A percentile compares a stretch with the other conserved stretches of the same genome.
These are phyloP conservation scores for Temnopleurus reevesii DNA, from an alignment of 53 echinoderm and acorn worm genomes.

Conservation along the genomic window DNA sequence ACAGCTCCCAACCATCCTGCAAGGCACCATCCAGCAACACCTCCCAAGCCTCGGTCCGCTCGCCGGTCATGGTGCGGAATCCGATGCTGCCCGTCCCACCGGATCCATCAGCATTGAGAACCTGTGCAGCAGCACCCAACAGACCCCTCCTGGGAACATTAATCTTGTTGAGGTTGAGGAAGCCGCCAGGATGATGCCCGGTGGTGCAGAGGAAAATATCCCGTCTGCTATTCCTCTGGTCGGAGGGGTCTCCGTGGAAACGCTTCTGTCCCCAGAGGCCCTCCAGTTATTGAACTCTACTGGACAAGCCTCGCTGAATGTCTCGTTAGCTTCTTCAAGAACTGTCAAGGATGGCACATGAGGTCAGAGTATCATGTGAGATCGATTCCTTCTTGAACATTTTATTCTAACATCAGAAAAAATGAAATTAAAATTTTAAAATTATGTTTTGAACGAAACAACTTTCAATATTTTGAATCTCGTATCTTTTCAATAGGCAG, in stretches of 20 bases:
- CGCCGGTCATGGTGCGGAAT: not conserved
- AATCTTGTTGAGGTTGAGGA: constrained; percentile 19
- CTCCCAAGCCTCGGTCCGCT: not conserved
- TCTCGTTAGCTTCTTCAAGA: constrained; percentile 7
- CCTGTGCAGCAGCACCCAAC: constrained; percentile 20
- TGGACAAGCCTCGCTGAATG: constrained; percentile 11
- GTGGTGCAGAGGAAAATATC: not conserved
- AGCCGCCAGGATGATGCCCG: not conserved
- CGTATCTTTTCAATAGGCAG: too few relatives aligned
- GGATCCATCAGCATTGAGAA: constrained; percentile 36
- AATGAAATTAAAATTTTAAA: too few relatives aligned
- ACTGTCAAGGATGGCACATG: not conserved
- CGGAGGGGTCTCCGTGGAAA: constrained; percentile 62
- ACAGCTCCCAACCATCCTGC: constrained; percentile 34
- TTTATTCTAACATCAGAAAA: too few relatives aligned
- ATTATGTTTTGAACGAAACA: too few relatives aligned
- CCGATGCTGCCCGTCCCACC: not conserved
- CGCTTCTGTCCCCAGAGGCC: constrained; percentile 71
- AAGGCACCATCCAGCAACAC: constrained; percentile 22
- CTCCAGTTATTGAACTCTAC: constrained; percentile 62
- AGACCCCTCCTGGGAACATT: not conserved
- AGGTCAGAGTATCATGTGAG: not conserved
- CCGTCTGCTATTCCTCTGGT: constrained; percentile 12
- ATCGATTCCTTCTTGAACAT: too few relatives aligned
- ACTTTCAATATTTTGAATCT: too few relatives aligned